Evolutionary conservation across 2,113 vertebrate species (phyloP), one percentile per base, ranked within the genome.

Genomic region (Oncorhynchus gorbuscha): DNA sequence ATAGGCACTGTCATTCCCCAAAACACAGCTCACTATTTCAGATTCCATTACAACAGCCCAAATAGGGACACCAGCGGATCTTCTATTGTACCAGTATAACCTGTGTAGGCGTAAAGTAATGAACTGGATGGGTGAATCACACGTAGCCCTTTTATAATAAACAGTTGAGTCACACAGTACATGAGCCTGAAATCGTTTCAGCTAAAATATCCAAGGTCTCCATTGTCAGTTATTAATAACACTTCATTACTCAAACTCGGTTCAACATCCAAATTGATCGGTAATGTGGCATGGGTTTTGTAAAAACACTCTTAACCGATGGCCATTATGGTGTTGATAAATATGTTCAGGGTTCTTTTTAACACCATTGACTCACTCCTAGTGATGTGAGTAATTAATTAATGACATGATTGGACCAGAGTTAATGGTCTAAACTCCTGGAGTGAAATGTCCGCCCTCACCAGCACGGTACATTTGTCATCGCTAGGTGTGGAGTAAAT

Each of bases 81-180:
- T 45, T 45, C 39, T 45, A 45, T 45, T 55, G n/a, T 14, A 16
- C 9, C 35, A 49, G n/a, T 13, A 0, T 5, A 58, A 39, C 45
- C 39, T 20, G 62, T 39, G 71, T 73, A 73, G 79, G 85, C 20
- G 69, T 35, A 35, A 69, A 73, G 81, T 77, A 82, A 86, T 76
- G 68, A 81, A 77, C 79, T 77, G 80, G 85, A 80, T 79, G 80
- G 81, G 79, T 85, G 71, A 87, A 84, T 88, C 82, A 66, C 73
- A 65, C 55, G 58, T 5, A 35, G 64, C 62, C 8, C 39, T 75
- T 67, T 67, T 35, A 68, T 14, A 48, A 51, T 45, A 87, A 85
- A 83, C 75, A 55, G 76, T 67, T 83, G 85, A 90, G 72, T 89
- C 85, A 89, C 30, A 24, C 39, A 4, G 8, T 30, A 55, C 30